phyloP scores from a whole-genome alignment of 1,140 invertebrate species.

The Apocrypta bakeri region DNA sequence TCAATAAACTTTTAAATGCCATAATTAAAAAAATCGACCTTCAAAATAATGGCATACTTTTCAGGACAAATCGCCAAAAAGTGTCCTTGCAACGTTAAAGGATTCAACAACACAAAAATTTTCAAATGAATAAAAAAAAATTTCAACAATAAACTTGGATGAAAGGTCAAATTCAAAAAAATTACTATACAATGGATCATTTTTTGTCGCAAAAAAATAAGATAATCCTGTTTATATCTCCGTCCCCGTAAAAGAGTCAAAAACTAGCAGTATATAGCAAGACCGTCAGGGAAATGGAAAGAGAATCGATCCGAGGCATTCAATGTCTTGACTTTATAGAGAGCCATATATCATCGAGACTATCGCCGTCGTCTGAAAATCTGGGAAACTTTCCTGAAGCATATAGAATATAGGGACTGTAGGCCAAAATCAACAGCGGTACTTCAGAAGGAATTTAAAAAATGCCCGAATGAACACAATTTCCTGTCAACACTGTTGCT shows the following conservation, averaged over 20 bases:
- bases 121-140: too few relatives aligned
- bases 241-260: neutral
- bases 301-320: slow-evolving; percentile 65
- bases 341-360: slow-evolving; percentile 71
- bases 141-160: too few relatives aligned
- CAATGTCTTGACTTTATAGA: slow-evolving; percentile 71
- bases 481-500: slow-evolving; percentile 54
- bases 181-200: neutral
- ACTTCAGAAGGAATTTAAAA: slow-evolving; percentile 52
- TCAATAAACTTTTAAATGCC: too few relatives aligned
- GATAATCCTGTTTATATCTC: neutral
- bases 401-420: slow-evolving; percentile 56
- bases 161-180: neutral
- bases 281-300: slow-evolving; percentile 60
- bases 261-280: slow-evolving; percentile 49
- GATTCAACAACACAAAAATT: too few relatives aligned
- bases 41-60: too few relatives aligned
- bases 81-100: too few relatives aligned
- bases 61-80: too few relatives aligned
- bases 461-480: slow-evolving; percentile 58
- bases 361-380: slow-evolving; percentile 65
- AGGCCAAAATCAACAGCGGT: slow-evolving; percentile 55
- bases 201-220: neutral
- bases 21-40: too few relatives aligned
- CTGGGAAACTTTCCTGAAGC: slow-evolving; percentile 62